phyloP scores from a whole-genome alignment of 2,888 invertebrate genomes.

The Meloe dianella region DNA sequence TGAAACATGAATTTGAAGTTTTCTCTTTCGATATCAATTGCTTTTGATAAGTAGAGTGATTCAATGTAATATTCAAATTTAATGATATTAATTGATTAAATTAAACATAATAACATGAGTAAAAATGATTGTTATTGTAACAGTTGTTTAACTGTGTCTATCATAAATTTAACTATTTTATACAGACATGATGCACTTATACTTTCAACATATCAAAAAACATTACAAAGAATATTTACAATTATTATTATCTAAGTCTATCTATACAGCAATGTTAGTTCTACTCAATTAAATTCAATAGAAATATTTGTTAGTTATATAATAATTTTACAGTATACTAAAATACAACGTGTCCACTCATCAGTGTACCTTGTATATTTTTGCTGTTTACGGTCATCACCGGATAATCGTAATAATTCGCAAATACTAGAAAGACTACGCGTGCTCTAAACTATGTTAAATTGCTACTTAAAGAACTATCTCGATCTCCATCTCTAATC shows the following conservation, averaged over 20 bases:
- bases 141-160: constrained; percentile 24
- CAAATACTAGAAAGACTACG: no score
- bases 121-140: constrained; percentile 11
- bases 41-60: not conserved
- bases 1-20: not conserved
- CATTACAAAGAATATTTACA: constrained; percentile 9
- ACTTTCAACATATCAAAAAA: constrained; percentile 14
- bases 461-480: no score
- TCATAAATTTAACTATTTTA: constrained; percentile 15
- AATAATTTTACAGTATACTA: constrained; percentile 1
- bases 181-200: constrained; percentile 21
- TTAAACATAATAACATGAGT: not conserved
- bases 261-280: not conserved
- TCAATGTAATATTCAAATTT: not conserved
- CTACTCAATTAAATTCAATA: constrained; percentile 7
- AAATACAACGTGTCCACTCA: not conserved
- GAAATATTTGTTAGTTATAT: constrained; percentile 7
- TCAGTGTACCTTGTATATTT: not conserved
- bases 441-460: no score
- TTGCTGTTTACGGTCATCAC: no score
- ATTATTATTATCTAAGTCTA: not conserved
- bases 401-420: no score
- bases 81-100: not conserved
- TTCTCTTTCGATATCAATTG: not conserved
- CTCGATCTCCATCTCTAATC: no score